Evolutionary conservation across 1,140 invertebrate species (phyloP).

Genomic region (Plutomurus gul): DNA sequence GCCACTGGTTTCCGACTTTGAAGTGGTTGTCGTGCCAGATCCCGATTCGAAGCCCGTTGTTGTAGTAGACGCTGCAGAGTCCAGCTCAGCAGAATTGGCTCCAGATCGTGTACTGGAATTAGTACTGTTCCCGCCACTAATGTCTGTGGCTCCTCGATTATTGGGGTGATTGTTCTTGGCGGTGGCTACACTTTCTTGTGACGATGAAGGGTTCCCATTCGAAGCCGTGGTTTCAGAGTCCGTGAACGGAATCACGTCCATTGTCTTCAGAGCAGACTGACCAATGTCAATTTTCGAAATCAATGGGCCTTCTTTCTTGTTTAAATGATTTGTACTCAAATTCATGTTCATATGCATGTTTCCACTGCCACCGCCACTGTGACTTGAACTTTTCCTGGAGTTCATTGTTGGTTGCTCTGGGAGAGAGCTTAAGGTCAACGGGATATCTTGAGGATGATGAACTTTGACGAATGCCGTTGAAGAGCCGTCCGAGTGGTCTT

Average conservation of each 20-base stretch:
- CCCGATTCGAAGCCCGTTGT: neutral
- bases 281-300: neutral
- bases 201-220: too few relatives aligned
- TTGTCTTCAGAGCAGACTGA: neutral
- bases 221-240: too few relatives aligned
- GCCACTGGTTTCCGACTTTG: neutral
- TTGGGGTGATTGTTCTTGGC: neutral
- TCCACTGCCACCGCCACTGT: neutral
- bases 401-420: neutral
- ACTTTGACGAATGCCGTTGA: neutral
- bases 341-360: constrained; percentile 34
- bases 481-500: neutral
- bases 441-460: neutral
- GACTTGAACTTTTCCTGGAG: neutral
- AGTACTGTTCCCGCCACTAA: neutral
- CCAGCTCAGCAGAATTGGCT: neutral
- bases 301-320: neutral
- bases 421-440: neutral
- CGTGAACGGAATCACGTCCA: too few relatives aligned
- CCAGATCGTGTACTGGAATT: neutral
- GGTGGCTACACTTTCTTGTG: too few relatives aligned
- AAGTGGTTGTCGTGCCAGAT: neutral
- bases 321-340: constrained; percentile 7
- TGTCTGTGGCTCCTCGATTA: neutral
- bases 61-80: neutral